Percentiles rank a stretch among this genome's conserved stretches.
Conservation (phyloP, 1,140 invertebrate genomes). For the Listronotus oregonensis region DNA sequence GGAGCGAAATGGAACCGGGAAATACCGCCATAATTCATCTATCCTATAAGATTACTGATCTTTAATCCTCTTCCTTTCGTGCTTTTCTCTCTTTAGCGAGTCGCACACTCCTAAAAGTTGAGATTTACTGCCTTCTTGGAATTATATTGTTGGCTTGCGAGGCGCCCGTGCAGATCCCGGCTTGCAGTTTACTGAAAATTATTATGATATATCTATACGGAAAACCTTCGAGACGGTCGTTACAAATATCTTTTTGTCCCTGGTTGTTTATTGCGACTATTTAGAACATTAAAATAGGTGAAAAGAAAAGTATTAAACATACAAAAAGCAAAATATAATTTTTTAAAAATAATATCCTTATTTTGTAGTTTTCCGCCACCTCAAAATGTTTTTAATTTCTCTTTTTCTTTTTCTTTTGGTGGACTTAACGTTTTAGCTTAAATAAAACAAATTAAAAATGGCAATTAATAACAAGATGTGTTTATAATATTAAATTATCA, state of each 20-base stretch:
- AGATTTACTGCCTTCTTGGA: constrained; percentile 69
- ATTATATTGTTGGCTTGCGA: constrained; percentile 65
- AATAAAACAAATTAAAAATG: too few relatives aligned
- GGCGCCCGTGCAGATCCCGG: constrained; percentile 41
- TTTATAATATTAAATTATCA: too few relatives aligned
- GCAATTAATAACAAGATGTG: too few relatives aligned
- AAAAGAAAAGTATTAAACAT: too few relatives aligned
- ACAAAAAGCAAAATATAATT: too few relatives aligned
- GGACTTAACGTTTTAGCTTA: too few relatives aligned
- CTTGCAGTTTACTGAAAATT: constrained; percentile 59
- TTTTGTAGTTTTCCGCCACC: too few relatives aligned
- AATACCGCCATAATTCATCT: constrained; percentile 67
- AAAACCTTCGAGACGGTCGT: constrained; percentile 2
- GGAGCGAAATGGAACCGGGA: constrained; percentile 55
- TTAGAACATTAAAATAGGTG: too few relatives aligned
- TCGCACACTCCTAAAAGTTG: constrained; percentile 68
- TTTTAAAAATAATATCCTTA: too few relatives aligned
- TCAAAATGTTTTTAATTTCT: too few relatives aligned
- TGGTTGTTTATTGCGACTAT: neutral
- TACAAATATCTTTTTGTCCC: constrained; percentile 2
- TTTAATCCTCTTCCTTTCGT: constrained; percentile 67
- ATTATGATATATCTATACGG: constrained; percentile 61
- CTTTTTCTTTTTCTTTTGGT: too few relatives aligned
- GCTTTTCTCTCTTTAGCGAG: constrained; percentile 54
- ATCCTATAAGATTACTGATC: constrained; percentile 73